Base-by-base conservation (phyloP, 37 sponge, comb jelly and placozoan species). In the Cliona cf. orientalis region DNA sequence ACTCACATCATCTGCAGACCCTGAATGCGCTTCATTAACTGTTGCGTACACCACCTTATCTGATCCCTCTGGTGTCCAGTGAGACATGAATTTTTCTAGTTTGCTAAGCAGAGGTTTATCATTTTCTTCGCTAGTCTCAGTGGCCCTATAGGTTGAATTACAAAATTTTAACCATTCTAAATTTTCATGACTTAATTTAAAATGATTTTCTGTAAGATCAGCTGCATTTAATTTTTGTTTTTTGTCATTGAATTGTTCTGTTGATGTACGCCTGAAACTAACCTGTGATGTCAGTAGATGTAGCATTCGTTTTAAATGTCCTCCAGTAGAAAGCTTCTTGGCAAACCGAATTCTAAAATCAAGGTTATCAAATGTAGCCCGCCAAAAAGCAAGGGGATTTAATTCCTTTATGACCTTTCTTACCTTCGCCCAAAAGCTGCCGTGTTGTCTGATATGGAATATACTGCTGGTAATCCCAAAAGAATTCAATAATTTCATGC, bases 281-380 rank as follows among this genome's bases (percentile, higher is more conserved):
- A 69, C 71, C 17, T 69, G 71, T 34, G 71, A 29, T 69, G 71
- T 69, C 12, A 69, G 21, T 69, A 69, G 17, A 36, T 69, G 28
- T 12, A 69, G 17, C 71, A 69, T 69, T 25, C 38, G 33, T 37
- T 36, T 29, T 11, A 38, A 41, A 33, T 41, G 23, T 21, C 40
- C 37, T 69, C 40, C 38, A 69, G 6, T 11, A 25, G 17, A 11
- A 22, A 37, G 9, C 14, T 49, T 49, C 14, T 49, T 49, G 19
- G 71, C 71, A 69, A 37, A 69, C 40, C 35, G 28, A 25, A 69
- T 69, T 34, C 38, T 69, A 69, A 69, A 69, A 36, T 69, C 38
- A 7, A 69, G 35, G 38, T 69, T 69, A 69, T 69, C 71, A 69
- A 69, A 69, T 21, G 71, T 37, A 6, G 35, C 71, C n/a, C 9